Evolutionary conservation across 2,113 vertebrate species (phyloP), one percentile per base, ranked within the genome.

Genomic region (Aspiorhynchus laticeps): DNA sequence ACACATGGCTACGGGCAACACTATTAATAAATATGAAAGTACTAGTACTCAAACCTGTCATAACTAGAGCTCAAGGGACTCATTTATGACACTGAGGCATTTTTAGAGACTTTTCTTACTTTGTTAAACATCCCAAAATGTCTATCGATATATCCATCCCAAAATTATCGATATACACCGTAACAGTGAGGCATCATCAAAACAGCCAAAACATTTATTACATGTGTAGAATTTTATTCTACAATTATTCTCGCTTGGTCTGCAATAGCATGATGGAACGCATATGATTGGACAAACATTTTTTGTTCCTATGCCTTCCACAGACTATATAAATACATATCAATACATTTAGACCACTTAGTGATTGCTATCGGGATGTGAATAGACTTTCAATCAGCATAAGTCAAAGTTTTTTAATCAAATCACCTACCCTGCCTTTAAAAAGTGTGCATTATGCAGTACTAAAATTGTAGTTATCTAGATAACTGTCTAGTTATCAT

Each of bases 1-100:
- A 69, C 86, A 89, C 85, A 61, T 12, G n/a, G 78, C 86, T 84
- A 80, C 74, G 26, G 84, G 80, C 74, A 86, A 81, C 89, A 87
- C 69, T 63, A 36, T 73, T 31, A 78, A 71, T 46, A 51, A 48
- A 36, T 83, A 31, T 51, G 80, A 83, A 67, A 11, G 80, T 46
- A 43, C 59, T 7, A 41, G 3, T 43, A 38, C 59, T 82, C 59
- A 31, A 48, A 43, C 19, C 5, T 63, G n/a, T 65, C 59, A 46
- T 48, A 67, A 46, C 5, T 31, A 19, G 26, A 67, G 61, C n/a
- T 33, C 14, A 24, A 4, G n/a, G 15, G 41, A 46, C 15, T 67
- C 38, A 41, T 43, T 82, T 67, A 46, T 31, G 9, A 82, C 38
- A 46, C 9, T 2, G 41, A 46, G 17, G 31, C 31, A 80, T 36